Percentiles rank a stretch among this genome's conserved stretches.
phyloP scores from a whole-genome alignment of 2,888 invertebrate genomes.

The Pteria penguin region DNA sequence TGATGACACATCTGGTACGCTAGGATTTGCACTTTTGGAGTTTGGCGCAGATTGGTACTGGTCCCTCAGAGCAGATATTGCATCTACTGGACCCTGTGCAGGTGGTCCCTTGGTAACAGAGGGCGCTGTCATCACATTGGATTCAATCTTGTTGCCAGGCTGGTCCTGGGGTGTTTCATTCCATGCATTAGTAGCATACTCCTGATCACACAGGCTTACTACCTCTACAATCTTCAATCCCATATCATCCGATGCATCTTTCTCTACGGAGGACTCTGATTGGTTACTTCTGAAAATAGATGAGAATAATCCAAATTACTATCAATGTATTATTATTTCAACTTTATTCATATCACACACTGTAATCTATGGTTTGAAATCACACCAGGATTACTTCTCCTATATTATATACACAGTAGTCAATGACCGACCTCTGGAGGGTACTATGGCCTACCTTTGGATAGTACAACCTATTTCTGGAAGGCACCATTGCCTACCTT shows the following conservation, averaged over 20 bases:
- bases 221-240: constrained; percentile 71
- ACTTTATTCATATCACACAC: too few species aligned
- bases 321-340: too few species aligned
- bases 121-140: background rate
- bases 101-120: background rate
- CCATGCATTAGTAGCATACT: constrained; percentile 22
- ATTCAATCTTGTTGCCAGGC: background rate
- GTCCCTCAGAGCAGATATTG: background rate
- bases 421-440: too few species aligned
- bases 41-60: background rate
- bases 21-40: background rate
- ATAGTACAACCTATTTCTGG: too few species aligned
- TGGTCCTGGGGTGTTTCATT: constrained; percentile 6
- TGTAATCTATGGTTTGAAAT: too few species aligned
- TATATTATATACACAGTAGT: too few species aligned
- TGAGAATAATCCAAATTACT: too few species aligned
- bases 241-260: constrained; percentile 43
- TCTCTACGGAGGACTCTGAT: too few species aligned
- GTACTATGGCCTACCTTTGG: too few species aligned
- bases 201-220: constrained; percentile 61
- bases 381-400: too few species aligned
- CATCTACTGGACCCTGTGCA: background rate
- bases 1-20: background rate
- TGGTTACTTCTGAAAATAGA: too few species aligned
- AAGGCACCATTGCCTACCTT: too few species aligned